Evolutionary conservation across 2,888 invertebrate genomes (phyloP).

Genomic region (Acleris sparsana): DNA sequence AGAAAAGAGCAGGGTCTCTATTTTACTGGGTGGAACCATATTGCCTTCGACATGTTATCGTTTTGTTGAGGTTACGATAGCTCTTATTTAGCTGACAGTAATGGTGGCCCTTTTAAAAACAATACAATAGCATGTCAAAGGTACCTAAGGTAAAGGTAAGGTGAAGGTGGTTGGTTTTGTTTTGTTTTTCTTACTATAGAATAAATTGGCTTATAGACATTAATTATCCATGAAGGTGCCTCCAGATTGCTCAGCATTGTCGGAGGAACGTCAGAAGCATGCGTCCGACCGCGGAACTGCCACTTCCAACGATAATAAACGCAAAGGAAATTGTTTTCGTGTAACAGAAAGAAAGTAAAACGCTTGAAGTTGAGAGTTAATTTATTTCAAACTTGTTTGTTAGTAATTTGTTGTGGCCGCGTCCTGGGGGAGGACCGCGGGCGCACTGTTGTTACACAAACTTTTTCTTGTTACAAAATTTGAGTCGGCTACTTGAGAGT

Average conservation of each 20-base stretch:
- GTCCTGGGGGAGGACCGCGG: slow-evolving; percentile 69
- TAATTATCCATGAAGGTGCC: too few relatives aligned
- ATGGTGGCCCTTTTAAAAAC: too few relatives aligned
- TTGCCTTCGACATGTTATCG: too few relatives aligned
- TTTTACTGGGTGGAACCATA: too few relatives aligned
- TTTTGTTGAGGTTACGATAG: too few relatives aligned
- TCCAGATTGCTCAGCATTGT: neutral
- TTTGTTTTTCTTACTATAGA: too few relatives aligned
- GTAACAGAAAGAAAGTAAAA: slow-evolving; percentile 75
- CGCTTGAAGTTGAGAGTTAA: slow-evolving; percentile 80
- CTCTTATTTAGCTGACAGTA: too few relatives aligned
- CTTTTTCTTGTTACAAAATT: slow-evolving; percentile 72
- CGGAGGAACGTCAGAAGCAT: neutral
- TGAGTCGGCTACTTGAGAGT: slow-evolving; percentile 63
- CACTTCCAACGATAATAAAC: slow-evolving; percentile 56
- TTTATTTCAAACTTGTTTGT: slow-evolving; percentile 82
- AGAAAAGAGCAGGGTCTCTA: too few relatives aligned
- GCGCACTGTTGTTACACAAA: slow-evolving; percentile 66
- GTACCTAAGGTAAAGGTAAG: too few relatives aligned
- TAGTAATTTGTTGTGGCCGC: slow-evolving; percentile 79
- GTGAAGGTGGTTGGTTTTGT: too few relatives aligned
- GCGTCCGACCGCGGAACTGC: slow-evolving; percentile 5
- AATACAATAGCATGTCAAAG: too few relatives aligned
- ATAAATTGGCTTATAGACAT: too few relatives aligned
- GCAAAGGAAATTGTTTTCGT: slow-evolving; percentile 77